A percentile compares a stretch with the other conserved stretches of the same genome.
Evolutionary conservation across 2,797 vertebrate genomes (phyloP).

Genomic region (Hafferia zeledoni): DNA sequence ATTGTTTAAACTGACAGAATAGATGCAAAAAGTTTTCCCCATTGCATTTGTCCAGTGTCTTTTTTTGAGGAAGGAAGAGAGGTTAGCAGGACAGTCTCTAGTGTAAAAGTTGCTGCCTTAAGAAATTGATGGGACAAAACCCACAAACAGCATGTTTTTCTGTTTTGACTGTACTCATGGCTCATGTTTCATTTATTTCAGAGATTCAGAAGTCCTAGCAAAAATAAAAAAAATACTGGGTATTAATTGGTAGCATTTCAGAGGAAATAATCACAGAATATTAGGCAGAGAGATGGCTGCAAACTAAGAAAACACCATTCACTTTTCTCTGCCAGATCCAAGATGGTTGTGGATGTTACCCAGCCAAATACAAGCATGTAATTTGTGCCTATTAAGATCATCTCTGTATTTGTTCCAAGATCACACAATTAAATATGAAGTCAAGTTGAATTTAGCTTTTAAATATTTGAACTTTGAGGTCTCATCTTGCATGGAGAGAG

Average conservation of each 20-base stretch:
- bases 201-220: background rate
- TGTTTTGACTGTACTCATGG: background rate
- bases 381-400: background rate
- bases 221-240: background rate
- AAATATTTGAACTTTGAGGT: background rate
- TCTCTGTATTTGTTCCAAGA: background rate
- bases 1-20: background rate
- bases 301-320: background rate
- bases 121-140: conserved; percentile 25
- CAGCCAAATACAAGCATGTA: background rate
- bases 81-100: background rate
- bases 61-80: conserved; percentile 14
- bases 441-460: background rate
- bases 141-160: background rate
- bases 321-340: background rate
- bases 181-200: conserved; percentile 32
- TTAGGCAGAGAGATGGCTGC: background rate
- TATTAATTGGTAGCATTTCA: conserved; percentile 21
- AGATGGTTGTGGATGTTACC: background rate
- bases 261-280: conserved; percentile 10
- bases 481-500: background rate
- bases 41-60: background rate
- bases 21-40: background rate
- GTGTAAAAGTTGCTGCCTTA: conserved; percentile 12
- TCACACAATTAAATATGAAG: background rate